Evolutionary conservation across 2,888 invertebrate genomes (phyloP), one percentile per base, ranked within the genome.

Genomic region (Drosophila algonquin): DNA sequence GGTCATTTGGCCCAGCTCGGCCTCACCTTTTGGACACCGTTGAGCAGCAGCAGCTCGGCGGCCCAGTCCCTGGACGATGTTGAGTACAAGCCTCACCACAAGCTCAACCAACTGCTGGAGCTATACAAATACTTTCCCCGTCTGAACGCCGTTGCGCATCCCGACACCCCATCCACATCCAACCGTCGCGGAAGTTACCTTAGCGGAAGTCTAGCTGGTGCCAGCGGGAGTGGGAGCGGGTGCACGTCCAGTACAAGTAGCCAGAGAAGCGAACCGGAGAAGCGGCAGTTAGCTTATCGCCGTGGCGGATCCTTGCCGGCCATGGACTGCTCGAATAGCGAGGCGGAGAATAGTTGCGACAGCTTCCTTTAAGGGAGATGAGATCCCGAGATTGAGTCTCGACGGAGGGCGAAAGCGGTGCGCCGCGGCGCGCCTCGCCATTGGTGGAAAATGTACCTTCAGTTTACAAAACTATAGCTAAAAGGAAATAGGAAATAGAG

Each of bases 21-120:
- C 14, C 95, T 95, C 40, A 97, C 97, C 0, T 95, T 97, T 21
- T 97, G 97, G 97, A 94, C 96, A 79, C 96, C 96, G 32, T 91
- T 95, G 50, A 90, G 80, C 52, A 77, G 68, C 68, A 83, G 80
- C 75, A 79, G 75, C 63, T 69, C 74, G 27, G 79, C 84, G 2
- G 68, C 77, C 1, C 77, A 82, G 51, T 82, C 86, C 57, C 75
- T 90, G 59, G 83, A 84, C 63, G 89, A 82, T 62, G 89, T 90
- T 44, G 79, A 89, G 40, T 79, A 88, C 63, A 83, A 81, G 60
- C 92, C 92, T 24, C 91, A 92, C 65, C 63, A 91, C 14, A 89
- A 87, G 63, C 82, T 92, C 12, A 82, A 82, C 62, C 91, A 87
- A 80, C 75, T 92, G 32, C 70, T 89, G 64, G 92, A 92, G 53